These are phyloP conservation scores for Physella acuta DNA, from an alignment of 1,140 invertebrate species.

Conservation along the genomic window DNA sequence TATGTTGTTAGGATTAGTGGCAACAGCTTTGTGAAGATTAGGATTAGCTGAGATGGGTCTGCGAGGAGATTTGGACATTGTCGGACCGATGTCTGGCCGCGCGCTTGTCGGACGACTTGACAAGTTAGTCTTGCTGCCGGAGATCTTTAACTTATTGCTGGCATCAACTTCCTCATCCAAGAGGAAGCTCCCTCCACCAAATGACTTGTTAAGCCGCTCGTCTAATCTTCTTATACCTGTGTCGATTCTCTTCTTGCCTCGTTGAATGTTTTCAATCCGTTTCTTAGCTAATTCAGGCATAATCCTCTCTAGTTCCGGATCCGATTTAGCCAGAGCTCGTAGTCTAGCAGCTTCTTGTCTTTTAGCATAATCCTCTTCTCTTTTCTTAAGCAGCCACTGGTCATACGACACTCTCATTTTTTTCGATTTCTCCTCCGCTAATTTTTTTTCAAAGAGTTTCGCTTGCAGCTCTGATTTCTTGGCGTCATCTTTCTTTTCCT, in stretches of 20 bases:
- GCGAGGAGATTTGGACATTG: constrained; percentile 28
- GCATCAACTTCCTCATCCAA: constrained; percentile 1
- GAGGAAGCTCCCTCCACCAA: constrained; percentile 38
- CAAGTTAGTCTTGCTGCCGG: constrained; percentile 19
- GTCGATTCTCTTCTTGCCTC: constrained; percentile 42
- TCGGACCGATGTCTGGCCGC: constrained; percentile 34
- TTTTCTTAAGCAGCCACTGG: constrained; percentile 46
- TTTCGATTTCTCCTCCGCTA: constrained; percentile 29
- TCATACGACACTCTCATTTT: constrained; percentile 47
- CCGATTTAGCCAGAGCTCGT: constrained; percentile 43
- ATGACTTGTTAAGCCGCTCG: constrained; percentile 34
- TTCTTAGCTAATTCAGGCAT: constrained; percentile 43
- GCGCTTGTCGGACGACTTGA: constrained; percentile 24
- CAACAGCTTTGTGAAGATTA: no score
- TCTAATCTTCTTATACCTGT: constrained; percentile 43
- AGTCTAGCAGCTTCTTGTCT: constrained; percentile 35
- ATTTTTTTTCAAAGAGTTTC: constrained; percentile 3
- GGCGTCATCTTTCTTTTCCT: constrained; percentile 21
- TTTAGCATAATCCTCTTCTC: constrained; percentile 36
- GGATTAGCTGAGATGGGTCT: constrained; percentile 37
- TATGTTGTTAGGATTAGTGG: no score
- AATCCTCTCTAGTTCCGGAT: constrained; percentile 46
- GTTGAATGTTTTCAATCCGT: constrained; percentile 42
- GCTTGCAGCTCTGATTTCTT: constrained; percentile 17
- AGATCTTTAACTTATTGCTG: constrained; percentile 7